These are phyloP conservation scores for Troilus luridus DNA, from an alignment of 2,888 invertebrate species.

Conservation along the genomic window DNA sequence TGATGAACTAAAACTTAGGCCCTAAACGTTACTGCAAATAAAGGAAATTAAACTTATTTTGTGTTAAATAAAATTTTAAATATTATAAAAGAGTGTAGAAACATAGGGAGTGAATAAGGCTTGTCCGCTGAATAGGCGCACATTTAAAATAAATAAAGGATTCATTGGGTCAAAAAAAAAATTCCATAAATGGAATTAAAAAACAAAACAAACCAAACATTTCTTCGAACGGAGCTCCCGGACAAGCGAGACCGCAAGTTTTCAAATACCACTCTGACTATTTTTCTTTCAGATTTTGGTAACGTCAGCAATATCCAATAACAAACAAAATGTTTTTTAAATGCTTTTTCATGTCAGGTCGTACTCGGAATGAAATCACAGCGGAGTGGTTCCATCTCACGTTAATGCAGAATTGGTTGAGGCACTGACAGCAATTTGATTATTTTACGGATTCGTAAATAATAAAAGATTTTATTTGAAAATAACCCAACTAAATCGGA, in stretches of 20 bases:
- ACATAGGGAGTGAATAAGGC: no score
- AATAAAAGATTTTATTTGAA: no score
- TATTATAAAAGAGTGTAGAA: no score
- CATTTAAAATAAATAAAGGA: background rate
- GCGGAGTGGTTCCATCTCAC: background rate
- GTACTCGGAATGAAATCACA: background rate
- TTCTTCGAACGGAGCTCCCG: background rate
- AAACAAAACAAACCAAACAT: background rate
- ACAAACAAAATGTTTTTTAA: conserved; percentile 39
- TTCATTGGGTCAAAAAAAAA: background rate
- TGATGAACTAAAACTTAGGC: no score
- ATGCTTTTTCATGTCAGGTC: conserved; percentile 32
- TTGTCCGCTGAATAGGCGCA: no score
- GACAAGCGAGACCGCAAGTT: conserved; percentile 2
- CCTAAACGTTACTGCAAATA: no score
- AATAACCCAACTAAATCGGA: no score
- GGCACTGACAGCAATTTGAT: background rate
- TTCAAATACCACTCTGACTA: background rate
- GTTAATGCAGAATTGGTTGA: background rate
- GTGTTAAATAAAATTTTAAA: no score
- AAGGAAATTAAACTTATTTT: no score
- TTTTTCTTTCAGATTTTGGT: background rate
- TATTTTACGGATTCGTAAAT: background rate
- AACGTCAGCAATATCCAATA: conserved; percentile 37
- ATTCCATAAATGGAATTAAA: background rate